Conservation (phyloP, 2,113 vertebrate species). For the Chionomys nivalis region DNA sequence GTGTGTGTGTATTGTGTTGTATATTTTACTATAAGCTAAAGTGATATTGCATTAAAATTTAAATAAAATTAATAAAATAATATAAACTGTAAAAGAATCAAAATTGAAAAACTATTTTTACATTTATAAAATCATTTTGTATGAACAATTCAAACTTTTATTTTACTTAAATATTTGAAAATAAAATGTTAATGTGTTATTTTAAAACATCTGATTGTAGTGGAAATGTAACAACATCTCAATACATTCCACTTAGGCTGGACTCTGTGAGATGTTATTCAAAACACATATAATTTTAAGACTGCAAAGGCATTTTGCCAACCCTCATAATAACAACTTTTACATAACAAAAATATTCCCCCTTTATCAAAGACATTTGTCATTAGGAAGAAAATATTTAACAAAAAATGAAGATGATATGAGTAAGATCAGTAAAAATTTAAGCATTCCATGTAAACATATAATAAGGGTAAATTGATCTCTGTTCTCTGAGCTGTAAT, state of each 20-base stretch:
- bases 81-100: background rate
- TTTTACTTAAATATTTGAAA: slow-evolving; percentile 53
- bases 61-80: background rate
- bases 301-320: background rate
- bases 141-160: slow-evolving; percentile 36
- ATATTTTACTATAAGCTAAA: background rate
- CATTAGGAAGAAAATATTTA: slow-evolving; percentile 38
- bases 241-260: slow-evolving; percentile 42
- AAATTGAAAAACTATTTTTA: background rate
- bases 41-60: background rate
- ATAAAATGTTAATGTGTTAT: slow-evolving; percentile 24
- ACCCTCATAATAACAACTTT: slow-evolving; percentile 9
- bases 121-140: slow-evolving; percentile 28
- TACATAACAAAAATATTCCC: background rate
- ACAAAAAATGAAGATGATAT: background rate
- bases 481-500: background rate
- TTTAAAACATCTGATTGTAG: slow-evolving; percentile 61
- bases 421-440: background rate
- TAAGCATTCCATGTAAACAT: slow-evolving; percentile 7
- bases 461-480: background rate
- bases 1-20: background rate
- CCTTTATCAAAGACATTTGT: background rate
- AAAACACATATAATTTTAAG: slow-evolving; percentile 45
- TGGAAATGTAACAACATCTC: slow-evolving; percentile 35
- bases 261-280: slow-evolving; percentile 41